Evolutionary conservation across 2,888 invertebrate species (phyloP), one percentile per base, ranked within the genome.

Genomic region (Chromoteleia sp.): DNA sequence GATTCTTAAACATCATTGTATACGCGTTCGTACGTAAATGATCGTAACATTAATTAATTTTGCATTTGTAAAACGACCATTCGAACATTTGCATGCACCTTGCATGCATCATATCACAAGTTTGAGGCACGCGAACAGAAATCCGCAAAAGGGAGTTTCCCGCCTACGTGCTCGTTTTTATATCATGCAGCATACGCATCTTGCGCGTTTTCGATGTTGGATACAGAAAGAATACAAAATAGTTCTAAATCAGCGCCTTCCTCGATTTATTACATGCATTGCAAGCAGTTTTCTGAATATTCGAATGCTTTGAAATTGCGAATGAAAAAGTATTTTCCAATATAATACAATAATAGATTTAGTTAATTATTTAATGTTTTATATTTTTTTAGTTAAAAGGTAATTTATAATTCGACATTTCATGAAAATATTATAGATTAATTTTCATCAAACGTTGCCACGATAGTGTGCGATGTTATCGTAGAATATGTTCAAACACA

Each of bases 151-250:
- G 82, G 74, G 67, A 75, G 76, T 82, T 84, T 68, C 56, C 67
- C 50, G 81, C 61, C 76, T 83, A 82, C 80, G 82, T 83, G 80
- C 75, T 83, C 80, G 73, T 85, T 76, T 85, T 76, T 79, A 76
- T 79, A 58, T 67, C 78, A 63, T 65, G 52, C 70, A 76, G 76
- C 67, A 58, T 65, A 70, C 77, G 81, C 82, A 78, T 76, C 70
- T 81, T 71, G 74, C 58, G 63, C 70, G 58, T 77, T 83, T 78
- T 63, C 83, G 78, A 74, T 71, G 63, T 68, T 61, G 77, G 50
- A 74, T 83, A 78, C 82, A 73, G 67, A 67, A 67, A 52, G 83
- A 85, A 85, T 85, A 84, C 83, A 65, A 81, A 77, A 85, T 82
- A 73, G 73, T 79, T 75, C 70, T 74, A 76, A 79, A 79, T 78